Evolutionary conservation across 2,888 invertebrate species (phyloP), one percentile per base, ranked within the genome.

Genomic region (Darwinula stevensoni): DNA sequence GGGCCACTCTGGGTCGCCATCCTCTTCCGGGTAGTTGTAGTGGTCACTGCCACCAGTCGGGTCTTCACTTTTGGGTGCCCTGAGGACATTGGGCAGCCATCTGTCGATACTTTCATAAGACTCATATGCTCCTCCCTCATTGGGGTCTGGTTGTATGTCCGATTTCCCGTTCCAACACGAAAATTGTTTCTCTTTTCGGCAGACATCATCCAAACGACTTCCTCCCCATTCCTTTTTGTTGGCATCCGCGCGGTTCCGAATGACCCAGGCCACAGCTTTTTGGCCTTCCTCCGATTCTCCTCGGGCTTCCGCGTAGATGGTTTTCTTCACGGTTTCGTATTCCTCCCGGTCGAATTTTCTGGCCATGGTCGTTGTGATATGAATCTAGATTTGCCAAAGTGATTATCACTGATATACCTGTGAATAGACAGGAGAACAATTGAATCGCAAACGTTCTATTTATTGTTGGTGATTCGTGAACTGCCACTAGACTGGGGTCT

Each of bases 151-250:
- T n/a, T n/a, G n/a, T n/a, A n/a, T n/a, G 22, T 22, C 22, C 9
- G 9, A n/a, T 9, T n/a, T n/a, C 22, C 27, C 31, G 16, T 36
- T 35, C 36, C 37, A 37, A 31, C 37, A 37, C 27, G 36, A 35
- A 30, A 37, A 37, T 16, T 37, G 37, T 1, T 17, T 4, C 2
- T 30, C 31, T 9, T 32, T 11, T 9, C 29, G 29, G 14, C 37
- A 37, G 2, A 37, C 36, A 3, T 27, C 28, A 3, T 18, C 32
- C 6, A 35, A 18, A 5, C 29, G 15, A 14, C 12, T 16, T 12
- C 36, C 36, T 4, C 36, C 35, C 30, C 30, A 33, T 15, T 33
- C 28, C 2, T 27, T 5, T 27, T 33, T 29, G 22, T 37, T 35
- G 16, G 28, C 16, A 26, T 32, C 28, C 11, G 35, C 36, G 3